Percentiles rank a stretch among this genome's conserved stretches.
Conservation (phyloP, 2,888 invertebrate species). For the Epirrhoe tristata region DNA sequence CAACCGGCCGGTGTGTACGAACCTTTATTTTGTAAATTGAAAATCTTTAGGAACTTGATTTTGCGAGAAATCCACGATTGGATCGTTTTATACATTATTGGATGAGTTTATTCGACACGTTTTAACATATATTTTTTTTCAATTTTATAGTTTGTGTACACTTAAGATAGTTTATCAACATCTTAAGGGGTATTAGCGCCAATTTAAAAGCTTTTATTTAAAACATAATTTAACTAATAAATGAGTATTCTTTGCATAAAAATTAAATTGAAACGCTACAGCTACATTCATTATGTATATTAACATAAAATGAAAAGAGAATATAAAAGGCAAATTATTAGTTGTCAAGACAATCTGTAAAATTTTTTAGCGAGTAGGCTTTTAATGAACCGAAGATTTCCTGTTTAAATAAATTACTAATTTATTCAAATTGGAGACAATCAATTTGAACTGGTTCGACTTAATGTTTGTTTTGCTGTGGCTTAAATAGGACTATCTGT, state of each 20-base stretch:
- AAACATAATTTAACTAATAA: constrained; percentile 21
- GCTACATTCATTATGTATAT: constrained; percentile 19
- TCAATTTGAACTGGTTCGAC: constrained; percentile 54
- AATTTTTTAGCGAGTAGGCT: constrained; percentile 31
- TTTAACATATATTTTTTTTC: not conserved
- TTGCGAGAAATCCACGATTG: constrained; percentile 24
- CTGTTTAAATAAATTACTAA: constrained; percentile 59
- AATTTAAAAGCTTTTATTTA: constrained; percentile 24
- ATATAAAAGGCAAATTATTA: constrained; percentile 40
- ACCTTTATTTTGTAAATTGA: constrained; percentile 64
- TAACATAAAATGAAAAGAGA: constrained; percentile 18
- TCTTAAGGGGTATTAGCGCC: constrained; percentile 16
- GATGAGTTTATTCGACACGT: constrained; percentile 3
- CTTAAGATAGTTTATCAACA: constrained; percentile 15
- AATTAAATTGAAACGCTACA: constrained; percentile 10
- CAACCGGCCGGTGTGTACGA: constrained; percentile 65
- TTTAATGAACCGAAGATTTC: constrained; percentile 49
- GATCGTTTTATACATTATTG: constrained; percentile 11
- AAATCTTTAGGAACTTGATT: constrained; percentile 39
- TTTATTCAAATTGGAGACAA: constrained; percentile 70
- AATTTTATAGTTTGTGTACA: constrained; percentile 4
- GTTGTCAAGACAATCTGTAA: constrained; percentile 17
- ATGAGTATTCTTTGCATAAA: constrained; percentile 22
- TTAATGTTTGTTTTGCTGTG: constrained; percentile 50
- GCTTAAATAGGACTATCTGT: constrained; percentile 24